Conservation (phyloP, 1,140 invertebrate species). For the Leptopilina boulardi region DNA sequence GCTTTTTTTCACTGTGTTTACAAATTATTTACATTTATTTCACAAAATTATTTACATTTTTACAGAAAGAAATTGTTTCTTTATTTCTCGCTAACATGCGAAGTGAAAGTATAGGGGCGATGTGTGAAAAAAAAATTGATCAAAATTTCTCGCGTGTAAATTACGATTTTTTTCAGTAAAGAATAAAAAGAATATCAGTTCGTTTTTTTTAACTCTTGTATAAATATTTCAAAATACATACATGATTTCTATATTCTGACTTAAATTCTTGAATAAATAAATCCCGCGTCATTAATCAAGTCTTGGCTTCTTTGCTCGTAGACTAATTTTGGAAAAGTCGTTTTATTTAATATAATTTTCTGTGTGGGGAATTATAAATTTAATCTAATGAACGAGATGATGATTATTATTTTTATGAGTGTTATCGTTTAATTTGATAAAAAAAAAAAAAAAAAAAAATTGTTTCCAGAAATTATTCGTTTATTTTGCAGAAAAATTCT, state of each 20-base stretch:
- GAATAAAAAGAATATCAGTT: no score
- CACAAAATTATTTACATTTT: no score
- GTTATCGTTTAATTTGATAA: no score
- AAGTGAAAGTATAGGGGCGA: neutral
- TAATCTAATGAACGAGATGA: neutral
- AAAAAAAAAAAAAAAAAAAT: no score
- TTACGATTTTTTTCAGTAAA: no score
- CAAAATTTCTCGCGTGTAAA: neutral
- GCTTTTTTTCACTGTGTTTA: no score
- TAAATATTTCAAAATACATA: neutral
- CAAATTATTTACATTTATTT: no score
- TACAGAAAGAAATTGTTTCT: no score
- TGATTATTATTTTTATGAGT: neutral
- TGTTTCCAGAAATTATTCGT: no score
- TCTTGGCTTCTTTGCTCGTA: neutral
- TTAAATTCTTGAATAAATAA: slow-evolving; percentile 15
- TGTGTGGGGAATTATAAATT: neutral
- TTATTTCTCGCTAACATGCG: no score
- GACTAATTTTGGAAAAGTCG: slow-evolving; percentile 12
- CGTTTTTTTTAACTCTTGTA: neutral
- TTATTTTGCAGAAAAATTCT: no score
- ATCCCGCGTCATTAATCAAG: slow-evolving; percentile 5
- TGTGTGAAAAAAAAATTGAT: slow-evolving; percentile 1
- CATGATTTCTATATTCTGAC: neutral
- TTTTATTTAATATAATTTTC: slow-evolving; percentile 1